phyloP scores from a whole-genome alignment of 2,888 invertebrate genomes.

The Hydraecia micacea region DNA sequence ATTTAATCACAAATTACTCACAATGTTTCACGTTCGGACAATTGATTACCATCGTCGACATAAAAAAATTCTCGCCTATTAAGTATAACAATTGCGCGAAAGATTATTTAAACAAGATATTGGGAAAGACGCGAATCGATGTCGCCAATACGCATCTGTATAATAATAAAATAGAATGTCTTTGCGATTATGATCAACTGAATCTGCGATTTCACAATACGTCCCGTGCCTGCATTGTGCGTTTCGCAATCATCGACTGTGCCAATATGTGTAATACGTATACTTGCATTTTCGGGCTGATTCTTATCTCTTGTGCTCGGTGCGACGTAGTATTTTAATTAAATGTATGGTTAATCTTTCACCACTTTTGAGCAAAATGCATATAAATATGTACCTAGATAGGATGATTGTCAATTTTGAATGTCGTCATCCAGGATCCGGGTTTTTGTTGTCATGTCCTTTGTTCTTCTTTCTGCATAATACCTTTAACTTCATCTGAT shows the following conservation, averaged over 20 bases:
- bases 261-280: conserved; percentile 39
- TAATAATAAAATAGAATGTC: conserved; percentile 64
- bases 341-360: background rate
- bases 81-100: conserved; percentile 22
- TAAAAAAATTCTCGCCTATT: conserved; percentile 12
- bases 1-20: background rate
- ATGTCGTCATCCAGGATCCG: background rate
- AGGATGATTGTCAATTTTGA: background rate
- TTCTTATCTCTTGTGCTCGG: conserved; percentile 23
- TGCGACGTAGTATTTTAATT: conserved; percentile 8
- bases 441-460: background rate
- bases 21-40: background rate
- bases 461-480: background rate
- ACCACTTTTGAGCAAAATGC: background rate
- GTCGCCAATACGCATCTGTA: conserved; percentile 63
- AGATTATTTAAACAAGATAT: conserved; percentile 37
- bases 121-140: conserved; percentile 54
- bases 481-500: background rate
- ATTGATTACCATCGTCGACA: conserved; percentile 14
- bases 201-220: conserved; percentile 57
- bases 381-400: background rate
- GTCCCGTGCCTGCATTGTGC: conserved; percentile 57
- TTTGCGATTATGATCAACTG: conserved; percentile 66
- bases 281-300: conserved; percentile 41
- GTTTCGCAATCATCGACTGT: conserved; percentile 55